Evolutionary conservation across 2,113 vertebrate genomes (phyloP).

Genomic region (Eleginops maclovinus): DNA sequence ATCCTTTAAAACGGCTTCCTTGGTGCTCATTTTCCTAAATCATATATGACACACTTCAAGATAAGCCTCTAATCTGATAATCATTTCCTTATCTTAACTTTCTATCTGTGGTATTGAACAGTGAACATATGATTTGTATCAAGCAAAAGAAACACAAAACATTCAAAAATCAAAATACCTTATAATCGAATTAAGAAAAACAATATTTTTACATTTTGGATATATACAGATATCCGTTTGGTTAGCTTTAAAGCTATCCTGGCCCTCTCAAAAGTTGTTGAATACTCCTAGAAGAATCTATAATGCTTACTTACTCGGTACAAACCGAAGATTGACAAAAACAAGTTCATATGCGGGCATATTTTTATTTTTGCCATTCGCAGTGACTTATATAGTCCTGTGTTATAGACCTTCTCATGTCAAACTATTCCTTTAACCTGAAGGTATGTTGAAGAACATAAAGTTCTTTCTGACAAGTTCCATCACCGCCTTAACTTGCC

Average conservation of each 20-base stretch:
- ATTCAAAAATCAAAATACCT: background rate
- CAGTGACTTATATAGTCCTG: slow-evolving; percentile 8
- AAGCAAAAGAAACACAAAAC: background rate
- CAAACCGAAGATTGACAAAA: background rate
- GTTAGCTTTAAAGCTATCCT: background rate
- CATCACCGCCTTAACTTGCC: slow-evolving; percentile 54
- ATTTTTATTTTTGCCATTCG: background rate
- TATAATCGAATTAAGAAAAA: background rate
- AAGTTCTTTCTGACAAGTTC: slow-evolving; percentile 68
- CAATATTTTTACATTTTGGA: background rate
- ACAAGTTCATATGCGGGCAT: background rate
- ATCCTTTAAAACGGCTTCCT: background rate
- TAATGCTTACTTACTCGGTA: background rate
- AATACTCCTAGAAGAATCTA: background rate
- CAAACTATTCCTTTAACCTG: slow-evolving; percentile 16
- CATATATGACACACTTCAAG: background rate
- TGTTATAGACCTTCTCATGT: background rate
- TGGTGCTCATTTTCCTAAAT: background rate
- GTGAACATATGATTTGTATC: background rate
- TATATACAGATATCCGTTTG: too few relatives aligned
- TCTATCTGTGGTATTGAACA: background rate
- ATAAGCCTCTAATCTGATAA: background rate
- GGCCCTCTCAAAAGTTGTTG: background rate
- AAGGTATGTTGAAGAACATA: slow-evolving; percentile 46
- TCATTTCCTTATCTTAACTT: background rate